phyloP scores from a whole-genome alignment of 1,140 invertebrate species.

The Diachasmimorpha longicaudata region DNA sequence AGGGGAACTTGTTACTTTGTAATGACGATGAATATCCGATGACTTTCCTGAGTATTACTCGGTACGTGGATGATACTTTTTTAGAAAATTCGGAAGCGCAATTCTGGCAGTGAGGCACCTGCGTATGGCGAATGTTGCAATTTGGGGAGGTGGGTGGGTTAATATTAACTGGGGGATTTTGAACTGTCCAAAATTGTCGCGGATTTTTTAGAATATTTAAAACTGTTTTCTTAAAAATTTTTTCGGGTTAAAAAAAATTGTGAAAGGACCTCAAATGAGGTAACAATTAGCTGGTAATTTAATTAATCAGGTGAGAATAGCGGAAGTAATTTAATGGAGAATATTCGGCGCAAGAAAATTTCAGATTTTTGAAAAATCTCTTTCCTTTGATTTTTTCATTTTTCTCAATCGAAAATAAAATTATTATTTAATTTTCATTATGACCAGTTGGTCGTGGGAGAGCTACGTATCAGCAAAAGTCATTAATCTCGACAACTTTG shows the following conservation, averaged over 20 bases:
- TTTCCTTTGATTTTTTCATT: too few species aligned
- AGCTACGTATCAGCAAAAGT: too few species aligned
- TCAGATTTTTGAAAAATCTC: too few species aligned
- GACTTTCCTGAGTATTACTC: background rate
- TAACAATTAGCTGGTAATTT: too few species aligned
- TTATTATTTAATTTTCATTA: too few species aligned
- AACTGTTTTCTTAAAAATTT: background rate
- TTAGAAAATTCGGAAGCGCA: background rate
- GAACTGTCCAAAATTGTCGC: background rate
- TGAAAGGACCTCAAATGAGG: background rate
- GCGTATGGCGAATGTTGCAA: background rate
- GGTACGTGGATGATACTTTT: background rate
- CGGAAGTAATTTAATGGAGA: too few species aligned
- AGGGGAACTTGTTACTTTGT: conserved; percentile 2
- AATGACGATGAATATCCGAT: background rate
- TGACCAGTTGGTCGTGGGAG: too few species aligned
- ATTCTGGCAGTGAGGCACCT: background rate
- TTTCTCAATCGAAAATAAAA: too few species aligned
- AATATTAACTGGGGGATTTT: background rate
- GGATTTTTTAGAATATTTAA: background rate
- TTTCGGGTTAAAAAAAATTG: background rate
- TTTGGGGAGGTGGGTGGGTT: background rate
- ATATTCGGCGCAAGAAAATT: too few species aligned
- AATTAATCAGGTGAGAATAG: too few species aligned
- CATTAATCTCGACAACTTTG: too few species aligned